phyloP scores from a whole-genome alignment of 53 echinoderm and acorn worm species.

The Hippasteria phrygiana region DNA sequence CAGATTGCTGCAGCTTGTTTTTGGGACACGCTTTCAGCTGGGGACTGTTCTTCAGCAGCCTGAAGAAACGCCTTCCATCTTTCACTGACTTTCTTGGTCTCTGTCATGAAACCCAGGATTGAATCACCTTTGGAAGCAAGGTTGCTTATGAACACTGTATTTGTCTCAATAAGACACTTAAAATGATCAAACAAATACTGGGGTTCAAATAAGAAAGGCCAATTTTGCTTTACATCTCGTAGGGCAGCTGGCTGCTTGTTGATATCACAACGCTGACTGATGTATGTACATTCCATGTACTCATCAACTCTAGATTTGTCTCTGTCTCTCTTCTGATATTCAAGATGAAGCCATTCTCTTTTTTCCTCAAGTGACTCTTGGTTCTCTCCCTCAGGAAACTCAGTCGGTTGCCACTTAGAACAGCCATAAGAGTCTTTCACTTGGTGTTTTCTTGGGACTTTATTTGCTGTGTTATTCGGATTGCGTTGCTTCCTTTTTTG shows the following conservation, averaged over 20 bases:
- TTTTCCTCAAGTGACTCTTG: slow-evolving; percentile 7
- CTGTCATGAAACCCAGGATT: neutral
- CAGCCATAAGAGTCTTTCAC: slow-evolving; percentile 23
- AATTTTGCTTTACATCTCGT: neutral
- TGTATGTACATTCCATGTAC: slow-evolving; percentile 12
- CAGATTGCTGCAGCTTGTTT: neutral
- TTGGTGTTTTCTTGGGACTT: neutral
- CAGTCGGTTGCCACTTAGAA: slow-evolving; percentile 8
- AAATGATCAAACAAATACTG: neutral
- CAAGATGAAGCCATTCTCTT: slow-evolving; percentile 16
- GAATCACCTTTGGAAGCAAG: neutral
- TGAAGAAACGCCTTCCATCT: neutral
- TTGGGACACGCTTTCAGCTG: neutral
- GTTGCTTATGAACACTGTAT: neutral
- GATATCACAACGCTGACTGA: neutral
- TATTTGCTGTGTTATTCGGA: neutral
- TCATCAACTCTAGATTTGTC: neutral
- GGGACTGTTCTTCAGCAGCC: neutral
- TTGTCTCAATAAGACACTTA: slow-evolving; percentile 7
- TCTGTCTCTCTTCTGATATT: slow-evolving; percentile 14
- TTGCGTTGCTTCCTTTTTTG: neutral
- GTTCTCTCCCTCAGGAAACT: slow-evolving; percentile 14
- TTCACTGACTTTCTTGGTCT: neutral
- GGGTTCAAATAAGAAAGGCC: slow-evolving; percentile 16
- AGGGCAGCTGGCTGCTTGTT: slow-evolving; percentile 26